phyloP scores from a whole-genome alignment of 1,140 invertebrate genomes.

The Leptinotarsa undecemlineata region DNA sequence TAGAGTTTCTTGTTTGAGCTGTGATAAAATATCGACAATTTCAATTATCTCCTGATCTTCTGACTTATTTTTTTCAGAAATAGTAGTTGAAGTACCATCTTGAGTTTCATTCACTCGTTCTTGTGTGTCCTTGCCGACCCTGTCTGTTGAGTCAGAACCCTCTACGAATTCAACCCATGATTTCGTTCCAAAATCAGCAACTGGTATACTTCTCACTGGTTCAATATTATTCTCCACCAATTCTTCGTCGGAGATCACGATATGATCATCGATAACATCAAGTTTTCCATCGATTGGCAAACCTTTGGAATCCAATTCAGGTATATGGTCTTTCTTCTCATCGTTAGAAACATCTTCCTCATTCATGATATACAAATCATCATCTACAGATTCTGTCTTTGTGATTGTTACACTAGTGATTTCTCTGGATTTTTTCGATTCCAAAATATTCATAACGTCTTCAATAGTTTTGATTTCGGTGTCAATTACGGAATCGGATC shows the following conservation, averaged over 20 bases:
- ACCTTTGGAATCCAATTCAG: background rate
- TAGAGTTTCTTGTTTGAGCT: constrained; percentile 24
- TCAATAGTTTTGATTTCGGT: constrained; percentile 48
- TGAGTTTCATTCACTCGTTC: background rate
- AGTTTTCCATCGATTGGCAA: background rate
- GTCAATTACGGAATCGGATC: constrained; percentile 48
- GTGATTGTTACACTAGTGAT: background rate
- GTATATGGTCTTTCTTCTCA: background rate
- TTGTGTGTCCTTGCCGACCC: background rate
- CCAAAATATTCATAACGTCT: constrained; percentile 47
- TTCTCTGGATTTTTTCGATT: constrained; percentile 27
- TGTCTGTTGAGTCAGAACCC: background rate
- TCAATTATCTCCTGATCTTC: background rate
- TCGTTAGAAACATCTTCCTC: constrained; percentile 16
- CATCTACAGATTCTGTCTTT: background rate
- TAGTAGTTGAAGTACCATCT: background rate
- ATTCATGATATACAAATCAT: constrained; percentile 25
- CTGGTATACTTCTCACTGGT: background rate
- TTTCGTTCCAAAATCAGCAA: constrained; percentile 36
- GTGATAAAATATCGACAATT: constrained; percentile 7
- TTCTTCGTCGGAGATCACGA: constrained; percentile 34
- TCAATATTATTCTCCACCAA: constrained; percentile 36
- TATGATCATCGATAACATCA: constrained; percentile 24
- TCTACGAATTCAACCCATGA: background rate
- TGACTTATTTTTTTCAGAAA: background rate